Conservation (phyloP, 1,140 invertebrate genomes). For the Amyelois transitella region DNA sequence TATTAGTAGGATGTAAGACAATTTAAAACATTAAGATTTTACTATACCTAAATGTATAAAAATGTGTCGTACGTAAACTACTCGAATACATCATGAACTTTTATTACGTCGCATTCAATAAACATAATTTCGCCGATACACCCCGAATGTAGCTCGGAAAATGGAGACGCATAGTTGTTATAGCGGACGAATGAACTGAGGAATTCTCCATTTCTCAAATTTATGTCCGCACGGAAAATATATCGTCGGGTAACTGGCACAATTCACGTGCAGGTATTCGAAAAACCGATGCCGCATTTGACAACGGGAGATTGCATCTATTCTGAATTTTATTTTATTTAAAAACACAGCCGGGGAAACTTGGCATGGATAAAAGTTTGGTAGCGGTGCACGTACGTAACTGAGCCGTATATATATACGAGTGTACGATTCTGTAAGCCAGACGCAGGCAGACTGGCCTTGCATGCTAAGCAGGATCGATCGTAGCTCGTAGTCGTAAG, state of each 20-base stretch:
- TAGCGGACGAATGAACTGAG: background rate
- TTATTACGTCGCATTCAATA: background rate
- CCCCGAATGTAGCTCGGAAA: background rate
- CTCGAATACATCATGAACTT: background rate
- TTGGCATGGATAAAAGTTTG: constrained; percentile 11
- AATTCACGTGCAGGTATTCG: constrained; percentile 3
- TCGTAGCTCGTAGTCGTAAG: background rate
- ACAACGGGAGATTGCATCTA: constrained; percentile 10
- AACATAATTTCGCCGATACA: background rate
- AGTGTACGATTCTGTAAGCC: constrained; percentile 8
- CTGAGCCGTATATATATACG: constrained; percentile 6
- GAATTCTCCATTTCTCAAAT: constrained; percentile 7
- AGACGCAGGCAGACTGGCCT: constrained; percentile 3
- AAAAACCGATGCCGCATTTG: background rate
- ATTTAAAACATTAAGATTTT: too few species aligned
- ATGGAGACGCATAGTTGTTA: background rate
- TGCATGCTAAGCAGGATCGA: constrained; percentile 14
- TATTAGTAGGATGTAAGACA: too few species aligned
- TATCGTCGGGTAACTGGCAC: background rate
- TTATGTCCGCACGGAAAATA: constrained; percentile 3
- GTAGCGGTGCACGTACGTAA: background rate
- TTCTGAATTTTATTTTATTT: constrained; percentile 9
- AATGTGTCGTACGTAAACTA: too few species aligned
- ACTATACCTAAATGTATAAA: too few species aligned
- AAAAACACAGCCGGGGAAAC: constrained; percentile 6